phyloP scores from a whole-genome alignment of 64 coral and sea anemone species.

The Orbicella faveolata region DNA sequence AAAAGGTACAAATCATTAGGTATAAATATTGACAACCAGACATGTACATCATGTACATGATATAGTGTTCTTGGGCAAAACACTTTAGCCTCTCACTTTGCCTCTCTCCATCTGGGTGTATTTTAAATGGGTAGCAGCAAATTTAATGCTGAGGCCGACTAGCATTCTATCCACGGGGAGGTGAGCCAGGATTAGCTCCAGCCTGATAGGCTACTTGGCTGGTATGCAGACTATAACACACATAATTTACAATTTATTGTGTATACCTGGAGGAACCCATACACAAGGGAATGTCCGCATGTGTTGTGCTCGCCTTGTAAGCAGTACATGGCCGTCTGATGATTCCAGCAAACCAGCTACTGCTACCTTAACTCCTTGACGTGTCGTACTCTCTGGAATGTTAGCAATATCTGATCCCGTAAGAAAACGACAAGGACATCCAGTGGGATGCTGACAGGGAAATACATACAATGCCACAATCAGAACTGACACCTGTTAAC shows the following conservation, averaged over 20 bases:
- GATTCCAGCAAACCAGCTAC: constrained; percentile 82
- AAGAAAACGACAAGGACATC: constrained; percentile 89
- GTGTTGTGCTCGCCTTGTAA: constrained; percentile 79
- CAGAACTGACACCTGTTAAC: background rate
- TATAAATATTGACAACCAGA: too few species aligned
- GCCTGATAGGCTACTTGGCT: too few species aligned
- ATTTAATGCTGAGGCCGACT: too few species aligned
- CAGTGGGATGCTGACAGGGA: constrained; percentile 62
- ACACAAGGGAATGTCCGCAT: constrained; percentile 91
- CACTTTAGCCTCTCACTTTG: too few species aligned
- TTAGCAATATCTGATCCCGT: constrained; percentile 69
- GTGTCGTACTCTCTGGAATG: constrained; percentile 37
- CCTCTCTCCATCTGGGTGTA: too few species aligned
- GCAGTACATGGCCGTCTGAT: constrained; percentile 71
- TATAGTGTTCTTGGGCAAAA: too few species aligned
- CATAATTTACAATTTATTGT: background rate
- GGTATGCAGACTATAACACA: too few species aligned
- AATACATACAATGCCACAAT: background rate
- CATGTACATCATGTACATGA: too few species aligned
- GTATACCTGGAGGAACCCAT: constrained; percentile 91
- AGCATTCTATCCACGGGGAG: too few species aligned
- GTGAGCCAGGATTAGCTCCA: too few species aligned
- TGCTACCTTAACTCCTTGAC: constrained; percentile 68
- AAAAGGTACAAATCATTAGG: too few species aligned
- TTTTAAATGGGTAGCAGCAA: too few species aligned